phyloP scores from a whole-genome alignment of 2,888 invertebrate species.

The Nasonovia ribisnigri region DNA sequence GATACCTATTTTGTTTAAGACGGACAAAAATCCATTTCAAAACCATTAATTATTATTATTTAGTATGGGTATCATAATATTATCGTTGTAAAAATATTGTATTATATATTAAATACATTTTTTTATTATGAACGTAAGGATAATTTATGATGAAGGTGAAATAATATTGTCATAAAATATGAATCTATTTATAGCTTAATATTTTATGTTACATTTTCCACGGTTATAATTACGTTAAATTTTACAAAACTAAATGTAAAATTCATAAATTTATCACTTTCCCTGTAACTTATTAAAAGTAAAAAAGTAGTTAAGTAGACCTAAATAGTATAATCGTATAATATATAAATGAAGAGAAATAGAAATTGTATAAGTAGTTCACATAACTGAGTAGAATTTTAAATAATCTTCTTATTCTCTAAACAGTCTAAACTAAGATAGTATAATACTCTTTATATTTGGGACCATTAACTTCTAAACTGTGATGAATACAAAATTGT shows the following conservation, averaged over 20 bases:
- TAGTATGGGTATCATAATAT: neutral
- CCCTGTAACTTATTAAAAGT: constrained; percentile 1
- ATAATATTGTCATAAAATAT: neutral
- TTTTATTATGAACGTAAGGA: neutral
- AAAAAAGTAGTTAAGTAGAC: neutral
- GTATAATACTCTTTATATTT: constrained; percentile 36
- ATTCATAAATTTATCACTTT: constrained; percentile 4
- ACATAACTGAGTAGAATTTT: constrained; percentile 33
- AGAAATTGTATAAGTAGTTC: constrained; percentile 8
- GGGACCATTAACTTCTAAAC: neutral
- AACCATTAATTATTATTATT: neutral
- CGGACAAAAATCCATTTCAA: neutral
- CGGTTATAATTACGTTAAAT: neutral
- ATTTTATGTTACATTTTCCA: neutral
- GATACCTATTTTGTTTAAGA: neutral
- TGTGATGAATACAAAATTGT: constrained; percentile 42
- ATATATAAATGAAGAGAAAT: constrained; percentile 6
- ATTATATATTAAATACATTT: neutral
- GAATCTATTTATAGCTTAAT: neutral
- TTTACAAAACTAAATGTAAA: neutral
- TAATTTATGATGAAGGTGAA: neutral
- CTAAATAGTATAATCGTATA: neutral
- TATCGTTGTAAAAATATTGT: neutral
- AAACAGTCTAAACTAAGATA: neutral
- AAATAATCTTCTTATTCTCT: constrained; percentile 14